Base-by-base conservation (phyloP, 2,888 invertebrate species). In the Caenorhabditis sp. region DNA sequence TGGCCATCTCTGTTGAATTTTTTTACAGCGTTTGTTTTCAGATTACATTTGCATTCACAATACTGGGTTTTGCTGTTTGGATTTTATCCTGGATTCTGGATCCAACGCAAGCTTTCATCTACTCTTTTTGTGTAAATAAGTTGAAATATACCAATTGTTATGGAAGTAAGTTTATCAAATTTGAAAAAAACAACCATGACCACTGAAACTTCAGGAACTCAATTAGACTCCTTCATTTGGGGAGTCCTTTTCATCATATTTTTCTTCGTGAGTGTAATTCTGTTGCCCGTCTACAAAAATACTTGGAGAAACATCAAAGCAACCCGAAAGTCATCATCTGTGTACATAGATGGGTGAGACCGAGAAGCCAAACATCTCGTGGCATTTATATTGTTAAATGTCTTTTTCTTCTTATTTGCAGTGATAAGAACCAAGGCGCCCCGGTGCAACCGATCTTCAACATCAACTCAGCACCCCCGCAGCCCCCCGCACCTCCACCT, bases 251-350 rank as follows among this genome's bases (percentile, higher is more conserved):
- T 72, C 27, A 7, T 52, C 2, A 63, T 72, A 5, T 72, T 63
- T 15, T 72, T 72, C 27, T 72, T 72, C 17, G 63, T 50, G 2
- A 63, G 63, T 63, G 72, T 72, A 17, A 41, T 63, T 7, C 13
- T 72, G 27, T 4, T 72, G 4, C 72, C 72, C 5, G 45, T 72
- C 11, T 72, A 58, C 37, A 56, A 43, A 26, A 72, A 41, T 43
- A 52, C 63, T 13, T 56, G 55, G 50, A 41, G 72, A 63, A 72
- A 72, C 63, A 72, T 72, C 63, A 72, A 72, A 63, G 62, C 45
- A 15, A 63, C 56, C 37, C 72, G 72, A 43, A 72, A 63, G 63
- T 59, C 70, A 53, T 70, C 70, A 37, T 70, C 70, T 15, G 70
- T 70, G 45, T 70, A 53, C 70, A 70, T 70, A 53, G 59, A 70